These are phyloP conservation scores for Homarus americanus DNA, from an alignment of 1,140 invertebrate genomes.

Conservation along the genomic window DNA sequence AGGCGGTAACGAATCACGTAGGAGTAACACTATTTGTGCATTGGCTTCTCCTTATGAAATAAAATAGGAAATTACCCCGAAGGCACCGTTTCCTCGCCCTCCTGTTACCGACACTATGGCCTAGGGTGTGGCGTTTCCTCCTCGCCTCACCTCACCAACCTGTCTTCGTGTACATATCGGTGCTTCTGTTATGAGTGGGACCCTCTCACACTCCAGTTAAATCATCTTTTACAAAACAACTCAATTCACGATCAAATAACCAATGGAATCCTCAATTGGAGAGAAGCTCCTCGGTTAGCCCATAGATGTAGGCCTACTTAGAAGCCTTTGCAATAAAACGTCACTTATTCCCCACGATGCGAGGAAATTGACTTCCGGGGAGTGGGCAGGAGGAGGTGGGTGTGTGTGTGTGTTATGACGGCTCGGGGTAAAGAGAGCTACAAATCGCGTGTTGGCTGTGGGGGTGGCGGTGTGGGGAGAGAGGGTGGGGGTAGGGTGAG, in stretches of 20 bases:
- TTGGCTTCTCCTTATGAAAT: constrained; percentile 31
- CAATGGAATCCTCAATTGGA: too few species aligned
- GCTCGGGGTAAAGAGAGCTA: not conserved
- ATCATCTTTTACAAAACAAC: too few species aligned
- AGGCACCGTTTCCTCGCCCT: constrained; percentile 22
- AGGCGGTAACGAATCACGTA: not conserved
- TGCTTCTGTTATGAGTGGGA: too few species aligned
- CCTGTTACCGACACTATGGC: constrained; percentile 17
- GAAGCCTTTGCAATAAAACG: constrained; percentile 52
- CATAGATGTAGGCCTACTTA: constrained; percentile 40
- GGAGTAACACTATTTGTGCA: not conserved
- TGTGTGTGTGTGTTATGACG: not conserved
- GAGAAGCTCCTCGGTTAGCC: not conserved
- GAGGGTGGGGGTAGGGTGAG: not conserved
- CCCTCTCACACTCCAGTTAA: too few species aligned
- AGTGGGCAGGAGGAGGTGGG: not conserved
- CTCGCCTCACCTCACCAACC: not conserved
- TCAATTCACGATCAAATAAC: too few species aligned
- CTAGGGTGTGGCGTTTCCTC: not conserved
- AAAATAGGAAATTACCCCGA: constrained; percentile 43
- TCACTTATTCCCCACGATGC: constrained; percentile 49
- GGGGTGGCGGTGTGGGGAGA: not conserved
- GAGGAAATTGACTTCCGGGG: constrained; percentile 62
- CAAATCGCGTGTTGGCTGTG: not conserved
- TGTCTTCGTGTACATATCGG: too few species aligned